phyloP scores from a whole-genome alignment of 2,797 vertebrate species.

The Notamacropus eugenii region DNA sequence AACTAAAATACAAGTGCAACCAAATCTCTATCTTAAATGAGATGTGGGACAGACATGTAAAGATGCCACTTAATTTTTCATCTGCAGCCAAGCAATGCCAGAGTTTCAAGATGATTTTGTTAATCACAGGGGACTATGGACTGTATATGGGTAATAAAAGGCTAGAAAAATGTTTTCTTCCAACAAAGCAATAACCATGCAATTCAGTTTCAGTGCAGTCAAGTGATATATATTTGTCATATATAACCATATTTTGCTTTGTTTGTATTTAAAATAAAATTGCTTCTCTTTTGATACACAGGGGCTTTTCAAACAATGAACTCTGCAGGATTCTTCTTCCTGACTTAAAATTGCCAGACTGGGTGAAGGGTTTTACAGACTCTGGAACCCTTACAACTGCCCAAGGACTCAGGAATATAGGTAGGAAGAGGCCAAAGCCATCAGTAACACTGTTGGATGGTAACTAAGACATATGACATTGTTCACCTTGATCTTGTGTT shows the following conservation, averaged over 20 bases:
- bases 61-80: slow-evolving; percentile 82
- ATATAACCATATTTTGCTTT: slow-evolving; percentile 60
- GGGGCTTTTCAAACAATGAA: slow-evolving; percentile 23
- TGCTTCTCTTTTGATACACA: slow-evolving; percentile 26
- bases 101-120: slow-evolving; percentile 82
- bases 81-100: slow-evolving; percentile 72
- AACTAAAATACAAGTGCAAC: slow-evolving; percentile 72
- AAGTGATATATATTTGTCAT: slow-evolving; percentile 36
- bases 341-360: background rate
- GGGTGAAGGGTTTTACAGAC: background rate
- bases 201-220: slow-evolving; percentile 64
- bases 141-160: slow-evolving; percentile 76
- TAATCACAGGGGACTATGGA: slow-evolving; percentile 79
- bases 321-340: background rate
- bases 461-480: background rate
- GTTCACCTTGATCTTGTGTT: background rate
- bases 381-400: background rate
- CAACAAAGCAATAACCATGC: slow-evolving; percentile 71
- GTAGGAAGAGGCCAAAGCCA: background rate
- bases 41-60: slow-evolving; percentile 73
- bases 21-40: slow-evolving; percentile 78
- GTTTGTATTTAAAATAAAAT: slow-evolving; percentile 47
- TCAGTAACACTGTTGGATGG: background rate
- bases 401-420: background rate
- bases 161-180: slow-evolving; percentile 74